These are phyloP conservation scores for Nothocercus julius DNA, from an alignment of 2,113 vertebrate genomes.

Conservation along the genomic window DNA sequence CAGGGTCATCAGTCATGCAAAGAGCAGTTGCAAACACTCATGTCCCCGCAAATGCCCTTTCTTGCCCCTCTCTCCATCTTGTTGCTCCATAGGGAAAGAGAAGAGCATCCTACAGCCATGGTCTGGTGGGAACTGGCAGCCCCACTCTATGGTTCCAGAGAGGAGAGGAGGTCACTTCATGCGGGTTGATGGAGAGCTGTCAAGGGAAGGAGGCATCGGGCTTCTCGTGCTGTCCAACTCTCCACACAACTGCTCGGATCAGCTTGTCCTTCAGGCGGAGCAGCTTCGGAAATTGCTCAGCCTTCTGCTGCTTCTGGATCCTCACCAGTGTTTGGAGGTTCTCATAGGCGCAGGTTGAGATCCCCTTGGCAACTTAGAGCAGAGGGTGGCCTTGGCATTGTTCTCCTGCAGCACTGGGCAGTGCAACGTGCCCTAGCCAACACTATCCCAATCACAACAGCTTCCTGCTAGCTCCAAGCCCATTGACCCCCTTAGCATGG, in stretches of 20 bases:
- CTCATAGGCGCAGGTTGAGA: constrained; percentile 48
- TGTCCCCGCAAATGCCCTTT: not conserved
- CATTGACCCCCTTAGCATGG: not conserved
- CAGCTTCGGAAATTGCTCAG: constrained; percentile 50
- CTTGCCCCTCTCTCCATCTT: not conserved
- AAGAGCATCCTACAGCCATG: accelerated
- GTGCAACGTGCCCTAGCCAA: not conserved
- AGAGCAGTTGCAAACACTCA: not conserved
- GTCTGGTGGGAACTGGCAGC: not conserved
- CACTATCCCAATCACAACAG: not conserved
- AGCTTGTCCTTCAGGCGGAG: constrained; percentile 55
- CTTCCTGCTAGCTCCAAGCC: not conserved
- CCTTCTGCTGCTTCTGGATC: constrained; percentile 61
- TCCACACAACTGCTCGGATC: not conserved
- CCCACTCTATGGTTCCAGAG: accelerated
- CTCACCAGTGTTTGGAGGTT: constrained; percentile 57
- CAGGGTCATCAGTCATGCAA: not conserved
- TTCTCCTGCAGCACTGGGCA: accelerated
- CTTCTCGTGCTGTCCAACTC: constrained; percentile 30
- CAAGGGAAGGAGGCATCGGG: not conserved
- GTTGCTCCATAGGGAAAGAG: not conserved
- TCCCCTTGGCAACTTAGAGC: constrained; percentile 69
- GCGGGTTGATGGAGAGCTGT: not conserved
- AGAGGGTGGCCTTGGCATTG: not conserved
- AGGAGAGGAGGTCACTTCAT: not conserved